These are phyloP conservation scores for Paralichthys olivaceus DNA, from an alignment of 2,113 vertebrate genomes.

Conservation along the genomic window DNA sequence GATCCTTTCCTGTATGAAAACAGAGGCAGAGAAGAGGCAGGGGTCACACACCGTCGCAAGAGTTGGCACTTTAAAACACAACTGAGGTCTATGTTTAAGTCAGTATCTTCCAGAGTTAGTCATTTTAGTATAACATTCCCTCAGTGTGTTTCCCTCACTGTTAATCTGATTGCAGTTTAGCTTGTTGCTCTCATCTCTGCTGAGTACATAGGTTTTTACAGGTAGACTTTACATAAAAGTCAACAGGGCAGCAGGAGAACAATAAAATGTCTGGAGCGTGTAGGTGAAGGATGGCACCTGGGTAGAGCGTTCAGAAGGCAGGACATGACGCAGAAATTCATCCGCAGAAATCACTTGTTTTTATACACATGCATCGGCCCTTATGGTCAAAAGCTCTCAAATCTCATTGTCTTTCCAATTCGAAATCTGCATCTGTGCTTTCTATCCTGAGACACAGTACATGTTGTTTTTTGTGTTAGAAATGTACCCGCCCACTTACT, in stretches of 20 bases:
- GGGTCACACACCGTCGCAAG: constrained; percentile 32
- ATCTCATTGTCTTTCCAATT: too few relatives aligned
- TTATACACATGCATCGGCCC: too few relatives aligned
- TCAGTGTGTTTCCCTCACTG: background rate
- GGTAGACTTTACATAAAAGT: too few relatives aligned
- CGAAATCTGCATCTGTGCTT: too few relatives aligned
- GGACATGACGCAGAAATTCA: too few relatives aligned
- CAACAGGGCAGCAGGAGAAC: background rate
- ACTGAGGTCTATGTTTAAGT: constrained; percentile 2
- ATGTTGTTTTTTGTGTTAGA: too few relatives aligned
- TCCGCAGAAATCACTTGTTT: too few relatives aligned
- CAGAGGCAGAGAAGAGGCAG: constrained; percentile 41
- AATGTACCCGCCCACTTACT: too few relatives aligned
- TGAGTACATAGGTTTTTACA: too few relatives aligned
- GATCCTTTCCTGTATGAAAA: constrained; percentile 53
- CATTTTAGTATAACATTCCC: background rate
- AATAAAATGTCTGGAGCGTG: background rate
- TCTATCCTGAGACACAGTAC: too few relatives aligned
- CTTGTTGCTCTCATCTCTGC: too few relatives aligned
- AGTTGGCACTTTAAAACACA: constrained; percentile 29
- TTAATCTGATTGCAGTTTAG: background rate
- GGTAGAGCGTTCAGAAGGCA: background rate
- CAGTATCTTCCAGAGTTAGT: background rate
- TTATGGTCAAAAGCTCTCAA: too few relatives aligned
- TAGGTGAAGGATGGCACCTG: background rate